Percentiles rank a stretch among this genome's conserved stretches.
Conservation (phyloP, 2,888 invertebrate species). For the Platypus cylindrus region DNA sequence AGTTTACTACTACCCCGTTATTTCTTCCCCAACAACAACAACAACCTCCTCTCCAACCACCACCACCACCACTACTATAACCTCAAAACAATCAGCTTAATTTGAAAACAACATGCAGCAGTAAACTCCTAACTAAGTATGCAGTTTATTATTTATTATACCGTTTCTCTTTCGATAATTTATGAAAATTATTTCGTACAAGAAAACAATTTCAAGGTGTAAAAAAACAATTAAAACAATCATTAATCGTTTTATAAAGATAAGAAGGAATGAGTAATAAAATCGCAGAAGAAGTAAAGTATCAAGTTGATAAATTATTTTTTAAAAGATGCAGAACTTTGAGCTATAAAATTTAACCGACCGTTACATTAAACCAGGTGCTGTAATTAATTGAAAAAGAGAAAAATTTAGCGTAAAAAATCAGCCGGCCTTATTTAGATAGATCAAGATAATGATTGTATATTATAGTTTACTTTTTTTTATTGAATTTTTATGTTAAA, state of each 20-base stretch:
- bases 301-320: conserved; percentile 10
- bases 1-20: too few relatives aligned
- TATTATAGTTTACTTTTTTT: too few relatives aligned
- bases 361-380: conserved; percentile 12
- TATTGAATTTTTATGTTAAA: too few relatives aligned
- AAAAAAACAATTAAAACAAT: conserved; percentile 11
- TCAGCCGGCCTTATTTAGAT: too few relatives aligned
- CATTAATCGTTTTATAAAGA: conserved; percentile 6
- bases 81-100: conserved; percentile 7
- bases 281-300: not conserved
- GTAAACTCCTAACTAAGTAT: too few relatives aligned
- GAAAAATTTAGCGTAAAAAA: too few relatives aligned
- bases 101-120: conserved; percentile 10
- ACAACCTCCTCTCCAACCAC: too few relatives aligned
- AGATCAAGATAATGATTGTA: too few relatives aligned
- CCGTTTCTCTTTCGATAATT: conserved; percentile 8
- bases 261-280: conserved; percentile 2
- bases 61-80: too few relatives aligned
- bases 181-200: conserved; percentile 10
- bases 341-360: conserved; percentile 12
- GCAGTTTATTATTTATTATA: too few relatives aligned
- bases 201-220: conserved; percentile 8
- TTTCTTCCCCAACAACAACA: too few relatives aligned
- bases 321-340: conserved; percentile 10
- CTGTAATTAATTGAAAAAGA: too few relatives aligned